These are phyloP conservation scores for Labeo catla DNA, from an alignment of 2,113 vertebrate species.

Conservation along the genomic window DNA sequence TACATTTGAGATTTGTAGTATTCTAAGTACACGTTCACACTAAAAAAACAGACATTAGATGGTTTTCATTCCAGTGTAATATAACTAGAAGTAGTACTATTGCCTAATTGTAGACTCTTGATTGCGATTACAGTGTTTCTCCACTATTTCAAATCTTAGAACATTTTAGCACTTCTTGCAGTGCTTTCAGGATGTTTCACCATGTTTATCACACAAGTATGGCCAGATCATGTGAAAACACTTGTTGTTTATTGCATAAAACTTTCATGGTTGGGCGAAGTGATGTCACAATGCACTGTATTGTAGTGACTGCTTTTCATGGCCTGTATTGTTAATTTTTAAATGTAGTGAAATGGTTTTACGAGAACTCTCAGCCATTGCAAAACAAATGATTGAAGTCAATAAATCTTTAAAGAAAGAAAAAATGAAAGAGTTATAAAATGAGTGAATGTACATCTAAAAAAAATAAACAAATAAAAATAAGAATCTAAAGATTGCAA, in stretches of 20 bases:
- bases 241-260: not conserved
- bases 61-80: not conserved
- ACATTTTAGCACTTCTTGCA: constrained; percentile 47
- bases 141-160: constrained; percentile 8
- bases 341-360: not conserved
- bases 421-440: not conserved
- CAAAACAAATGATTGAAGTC: not conserved
- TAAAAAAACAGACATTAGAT: not conserved
- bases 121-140: not conserved
- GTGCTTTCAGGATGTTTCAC: constrained; percentile 16
- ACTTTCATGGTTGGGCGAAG: constrained; percentile 19
- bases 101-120: constrained; percentile 3
- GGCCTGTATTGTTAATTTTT: not conserved
- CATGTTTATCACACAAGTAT: not conserved
- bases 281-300: constrained; percentile 11
- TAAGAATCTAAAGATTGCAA: not conserved
- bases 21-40: not conserved
- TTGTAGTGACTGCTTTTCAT: not conserved
- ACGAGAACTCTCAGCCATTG: not conserved
- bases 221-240: not conserved
- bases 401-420: not conserved
- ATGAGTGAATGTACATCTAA: not conserved
- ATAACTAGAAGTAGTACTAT: not conserved
- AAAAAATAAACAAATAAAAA: not conserved
- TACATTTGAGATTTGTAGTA: not conserved